These are phyloP conservation scores for Emberiza fucata DNA, from an alignment of 2,113 vertebrate genomes.

Conservation along the genomic window DNA sequence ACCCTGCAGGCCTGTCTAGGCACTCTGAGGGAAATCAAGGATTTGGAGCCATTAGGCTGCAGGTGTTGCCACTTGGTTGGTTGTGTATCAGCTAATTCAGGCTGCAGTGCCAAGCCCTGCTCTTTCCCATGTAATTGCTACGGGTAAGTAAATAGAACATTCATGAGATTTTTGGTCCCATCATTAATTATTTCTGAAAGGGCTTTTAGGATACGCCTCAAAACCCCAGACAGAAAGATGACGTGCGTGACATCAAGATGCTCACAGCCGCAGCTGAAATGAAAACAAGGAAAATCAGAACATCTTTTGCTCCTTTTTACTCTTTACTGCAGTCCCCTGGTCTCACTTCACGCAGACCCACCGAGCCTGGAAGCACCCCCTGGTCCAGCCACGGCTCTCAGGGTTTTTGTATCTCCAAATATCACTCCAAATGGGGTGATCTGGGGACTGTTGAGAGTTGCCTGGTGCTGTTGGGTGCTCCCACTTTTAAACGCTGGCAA, in stretches of 20 bases:
- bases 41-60: background rate
- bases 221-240: constrained; percentile 16
- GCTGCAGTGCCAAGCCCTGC: background rate
- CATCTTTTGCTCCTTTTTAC: background rate
- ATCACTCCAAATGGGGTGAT: background rate
- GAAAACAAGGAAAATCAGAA: background rate
- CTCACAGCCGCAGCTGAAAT: background rate
- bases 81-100: constrained; percentile 4
- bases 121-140: constrained; percentile 22
- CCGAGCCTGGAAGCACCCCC: background rate
- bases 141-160: constrained; percentile 28
- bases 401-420: background rate
- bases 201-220: constrained; percentile 34
- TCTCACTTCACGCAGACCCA: background rate
- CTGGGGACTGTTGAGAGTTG: background rate
- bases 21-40: background rate
- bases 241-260: background rate
- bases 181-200: constrained; percentile 63
- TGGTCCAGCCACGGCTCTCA: rapidly evolving
- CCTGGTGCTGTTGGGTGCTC: background rate
- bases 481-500: background rate
- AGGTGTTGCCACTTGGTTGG: background rate
- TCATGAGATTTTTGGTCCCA: constrained; percentile 33
- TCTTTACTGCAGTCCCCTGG: background rate
- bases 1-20: background rate